Evolutionary conservation across 2,113 vertebrate species (phyloP), one percentile per base, ranked within the genome.

Genomic region (Pachycephala philippinensis): DNA sequence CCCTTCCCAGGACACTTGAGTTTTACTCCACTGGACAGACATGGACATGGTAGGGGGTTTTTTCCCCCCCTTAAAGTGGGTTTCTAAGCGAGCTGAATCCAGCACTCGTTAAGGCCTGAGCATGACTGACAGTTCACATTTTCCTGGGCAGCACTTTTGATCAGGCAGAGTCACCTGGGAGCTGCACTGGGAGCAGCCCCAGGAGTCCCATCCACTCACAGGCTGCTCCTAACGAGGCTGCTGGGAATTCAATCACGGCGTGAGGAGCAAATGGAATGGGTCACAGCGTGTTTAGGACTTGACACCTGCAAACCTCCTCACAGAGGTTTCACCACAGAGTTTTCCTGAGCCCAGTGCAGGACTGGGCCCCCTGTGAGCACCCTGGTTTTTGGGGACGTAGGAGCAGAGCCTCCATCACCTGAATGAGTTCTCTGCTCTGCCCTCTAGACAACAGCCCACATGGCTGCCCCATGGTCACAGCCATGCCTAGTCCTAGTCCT

Each of bases 31-130:
- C 63, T 56, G 40, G 57, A 65, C 15, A 84, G 84, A 74, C 59
- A 35, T 1, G 49, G 76, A 47, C 47, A 14, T 0, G 0, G 64
- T 0, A 6, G 63, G 47, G 26, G 31, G 1, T 4, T 16, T 40
- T 33, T 61, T 16, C 0, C 10, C 31, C 10, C 31, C 56, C 35
- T 33, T 10, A 3, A 35, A 75, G 23, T 28, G 39, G 7, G 16
- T 87, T 89, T 89, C 77, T 66, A 68, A 87, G 28, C 12, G 44
- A 89, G 74, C 84, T 91, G 87, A 47, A 84, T 15, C 15, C 30
- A 71, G 60, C 68, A 30, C 52, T 76, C 6, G 1, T 69, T 86
- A 65, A 89, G 71, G 80, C 52, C 76, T 66, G 80, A 24, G 33
- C 50, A 10, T 42, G 72, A 81, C 22, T 89, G 87, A 70, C 69